Percentiles rank a stretch among this genome's conserved stretches.
These are phyloP conservation scores for Pyrgilauda ruficollis DNA, from an alignment of 2,113 vertebrate species.

Conservation along the genomic window DNA sequence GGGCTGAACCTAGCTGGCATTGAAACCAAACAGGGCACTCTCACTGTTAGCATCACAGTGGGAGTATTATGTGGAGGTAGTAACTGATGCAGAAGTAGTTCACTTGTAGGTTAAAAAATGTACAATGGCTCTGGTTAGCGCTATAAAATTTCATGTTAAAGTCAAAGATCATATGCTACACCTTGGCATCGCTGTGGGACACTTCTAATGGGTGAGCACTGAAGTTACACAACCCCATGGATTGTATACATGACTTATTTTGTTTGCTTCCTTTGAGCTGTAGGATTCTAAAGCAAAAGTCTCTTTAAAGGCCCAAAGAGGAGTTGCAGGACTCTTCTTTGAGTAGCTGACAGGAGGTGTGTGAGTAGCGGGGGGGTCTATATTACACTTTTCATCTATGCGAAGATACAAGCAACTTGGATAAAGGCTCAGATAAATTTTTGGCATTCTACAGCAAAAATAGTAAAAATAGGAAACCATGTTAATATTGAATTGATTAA, in stretches of 20 bases:
- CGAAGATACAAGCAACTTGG: neutral
- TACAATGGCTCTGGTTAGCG: neutral
- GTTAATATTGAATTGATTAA: neutral
- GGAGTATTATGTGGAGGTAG: neutral
- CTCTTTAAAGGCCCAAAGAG: neutral
- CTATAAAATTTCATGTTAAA: neutral
- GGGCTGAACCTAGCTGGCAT: conserved; percentile 7
- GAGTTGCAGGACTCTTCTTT: neutral
- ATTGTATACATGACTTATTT: neutral
- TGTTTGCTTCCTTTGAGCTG: neutral
- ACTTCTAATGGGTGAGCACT: neutral
- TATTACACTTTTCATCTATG: neutral
- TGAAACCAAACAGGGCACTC: conserved; percentile 26
- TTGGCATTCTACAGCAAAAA: neutral
- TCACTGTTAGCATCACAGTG: neutral
- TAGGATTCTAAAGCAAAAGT: neutral
- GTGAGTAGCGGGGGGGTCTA: neutral
- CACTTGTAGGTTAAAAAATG: neutral
- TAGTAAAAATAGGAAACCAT: neutral
- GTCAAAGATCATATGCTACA: neutral
- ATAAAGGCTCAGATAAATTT: neutral
- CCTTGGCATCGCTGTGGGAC: accelerated
- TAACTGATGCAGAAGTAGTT: neutral
- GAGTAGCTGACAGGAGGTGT: neutral
- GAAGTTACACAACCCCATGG: neutral